Base-by-base conservation (phyloP, 1,140 invertebrate genomes). In the Bombus polaris region DNA sequence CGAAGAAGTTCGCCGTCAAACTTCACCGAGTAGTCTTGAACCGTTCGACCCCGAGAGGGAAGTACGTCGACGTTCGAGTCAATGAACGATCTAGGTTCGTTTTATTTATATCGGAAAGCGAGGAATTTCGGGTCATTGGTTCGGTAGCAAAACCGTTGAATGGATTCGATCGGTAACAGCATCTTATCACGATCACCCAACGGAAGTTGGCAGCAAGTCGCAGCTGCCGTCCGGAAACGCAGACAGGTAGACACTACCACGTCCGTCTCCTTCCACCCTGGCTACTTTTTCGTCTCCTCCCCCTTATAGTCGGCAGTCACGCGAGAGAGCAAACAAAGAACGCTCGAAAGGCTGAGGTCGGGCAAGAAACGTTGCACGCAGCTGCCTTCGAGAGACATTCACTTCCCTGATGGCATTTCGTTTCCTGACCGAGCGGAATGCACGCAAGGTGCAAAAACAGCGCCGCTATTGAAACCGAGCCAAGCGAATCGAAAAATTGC, bases 151-250 rank as follows among this genome's bases (percentile, higher is more conserved):
- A 77, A 89, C 85, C 87, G 47, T 53, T 53, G 47, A 53, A 62
- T 13, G 28, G 28, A 89, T 88, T 91, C 87, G 92, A 93, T 91
- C 85, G 87, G 83, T 77, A 81, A 82, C 66, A 86, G 75, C 87
- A 83, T 88, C 86, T 87, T 91, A 91, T 93, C 91, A 87, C 83
- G 89, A 91, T 93, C 93, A 93, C 91, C 90, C 89, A 88, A 89
- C 93, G 92, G 92, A 93, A 93, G 92, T 93, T 87, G 88, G 84
- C 85, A 89, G 87, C 88, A 90, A 73, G 59, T 91, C 88, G 90
- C 93, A 92, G 93, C 92, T 92, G 93, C 89, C 87, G 91, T 83
- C 92, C 93, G 92, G 93, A 94, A 93, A 93, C 89, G 82, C 88
- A 79, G 81, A 85, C 88, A 90, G 87, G 87, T 87, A 93, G 87